Percentiles rank a stretch among this genome's conserved stretches.
phyloP scores from a whole-genome alignment of 2,113 vertebrate genomes.

The Camelus dromedarius region DNA sequence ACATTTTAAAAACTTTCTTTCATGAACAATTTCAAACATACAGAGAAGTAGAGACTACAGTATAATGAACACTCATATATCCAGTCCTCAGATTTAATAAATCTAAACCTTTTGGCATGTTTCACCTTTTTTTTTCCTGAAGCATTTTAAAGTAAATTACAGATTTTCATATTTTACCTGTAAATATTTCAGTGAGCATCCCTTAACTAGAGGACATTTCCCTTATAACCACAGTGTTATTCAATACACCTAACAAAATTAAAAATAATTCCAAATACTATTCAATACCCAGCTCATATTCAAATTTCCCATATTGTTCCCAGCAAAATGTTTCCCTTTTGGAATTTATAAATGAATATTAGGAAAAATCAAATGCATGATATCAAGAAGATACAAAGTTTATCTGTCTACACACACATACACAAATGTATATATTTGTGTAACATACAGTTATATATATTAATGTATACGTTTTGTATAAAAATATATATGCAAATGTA shows the following conservation, averaged over 20 bases:
- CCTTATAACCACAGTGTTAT: not conserved
- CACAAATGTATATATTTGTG: not conserved
- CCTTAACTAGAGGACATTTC: not conserved
- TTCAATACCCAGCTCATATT: not conserved
- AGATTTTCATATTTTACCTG: not conserved
- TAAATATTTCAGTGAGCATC: not conserved
- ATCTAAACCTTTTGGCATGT: not conserved
- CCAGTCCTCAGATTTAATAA: not conserved
- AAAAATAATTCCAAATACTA: not conserved
- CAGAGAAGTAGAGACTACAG: not conserved
- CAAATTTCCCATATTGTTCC: not conserved
- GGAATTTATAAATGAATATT: not conserved
- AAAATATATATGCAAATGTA: not conserved
- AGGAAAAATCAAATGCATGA: not conserved
- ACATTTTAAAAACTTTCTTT: not conserved
- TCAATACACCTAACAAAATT: not conserved
- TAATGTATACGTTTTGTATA: no score
- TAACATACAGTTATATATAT: not conserved
- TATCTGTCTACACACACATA: not conserved
- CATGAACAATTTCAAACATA: not conserved
- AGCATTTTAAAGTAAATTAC: not conserved
- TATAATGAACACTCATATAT: not conserved
- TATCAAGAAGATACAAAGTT: not conserved
- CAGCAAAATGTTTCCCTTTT: not conserved
- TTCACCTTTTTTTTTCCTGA: not conserved